Evolutionary conservation across 2,888 invertebrate genomes (phyloP).

Genomic region (Sthenelais limicola): DNA sequence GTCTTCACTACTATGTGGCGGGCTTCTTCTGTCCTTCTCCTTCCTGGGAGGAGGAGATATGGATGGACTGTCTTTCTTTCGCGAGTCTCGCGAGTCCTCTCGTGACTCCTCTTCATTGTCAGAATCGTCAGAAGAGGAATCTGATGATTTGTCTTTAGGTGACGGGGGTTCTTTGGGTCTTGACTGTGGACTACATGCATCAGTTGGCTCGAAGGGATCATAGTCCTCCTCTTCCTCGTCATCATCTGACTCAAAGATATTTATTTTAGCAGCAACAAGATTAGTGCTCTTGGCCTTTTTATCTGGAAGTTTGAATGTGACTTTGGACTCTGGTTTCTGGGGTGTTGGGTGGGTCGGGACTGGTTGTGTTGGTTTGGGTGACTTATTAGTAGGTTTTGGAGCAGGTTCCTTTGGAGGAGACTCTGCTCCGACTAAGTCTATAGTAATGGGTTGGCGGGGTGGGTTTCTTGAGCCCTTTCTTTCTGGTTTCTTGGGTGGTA

Average conservation of each 20-base stretch:
- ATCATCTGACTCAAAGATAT: slow-evolving; percentile 28
- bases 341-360: slow-evolving; percentile 19
- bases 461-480: not conserved
- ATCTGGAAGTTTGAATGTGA: slow-evolving; percentile 33
- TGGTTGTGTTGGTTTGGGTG: too few species aligned
- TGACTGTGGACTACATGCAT: slow-evolving; percentile 27
- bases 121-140: not conserved
- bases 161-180: slow-evolving; percentile 34
- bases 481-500: not conserved
- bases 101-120: not conserved
- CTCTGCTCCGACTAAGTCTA: too few species aligned
- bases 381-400: too few species aligned
- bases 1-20: not conserved
- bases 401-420: too few species aligned
- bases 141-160: too few species aligned
- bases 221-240: slow-evolving; percentile 25
- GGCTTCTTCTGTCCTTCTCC: too few species aligned
- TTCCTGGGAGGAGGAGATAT: too few species aligned
- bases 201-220: slow-evolving; percentile 39
- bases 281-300: not conserved
- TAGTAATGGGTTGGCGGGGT: too few species aligned
- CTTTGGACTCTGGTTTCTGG: slow-evolving; percentile 28
- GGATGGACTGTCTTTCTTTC: too few species aligned
- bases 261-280: slow-evolving; percentile 13
- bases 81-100: too few species aligned